phyloP scores from a whole-genome alignment of 2,113 vertebrate species.

The Eclectus roratus region DNA sequence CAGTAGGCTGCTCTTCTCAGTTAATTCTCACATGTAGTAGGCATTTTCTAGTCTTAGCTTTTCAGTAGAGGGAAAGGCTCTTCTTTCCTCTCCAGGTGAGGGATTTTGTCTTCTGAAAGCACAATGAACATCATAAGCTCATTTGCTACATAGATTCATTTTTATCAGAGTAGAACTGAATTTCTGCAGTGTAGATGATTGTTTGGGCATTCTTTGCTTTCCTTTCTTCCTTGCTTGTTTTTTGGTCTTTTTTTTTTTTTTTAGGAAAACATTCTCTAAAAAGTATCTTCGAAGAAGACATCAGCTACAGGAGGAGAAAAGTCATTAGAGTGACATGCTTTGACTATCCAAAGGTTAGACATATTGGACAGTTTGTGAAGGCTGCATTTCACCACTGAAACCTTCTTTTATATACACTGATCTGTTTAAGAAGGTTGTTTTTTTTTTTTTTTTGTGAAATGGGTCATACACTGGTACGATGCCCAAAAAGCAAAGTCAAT shows the following conservation, averaged over 20 bases:
- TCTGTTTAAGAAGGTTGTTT: neutral
- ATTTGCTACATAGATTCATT: neutral
- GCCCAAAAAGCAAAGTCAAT: neutral
- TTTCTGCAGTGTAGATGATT: neutral
- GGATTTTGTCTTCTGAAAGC: neutral
- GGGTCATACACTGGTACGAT: neutral
- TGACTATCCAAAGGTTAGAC: neutral
- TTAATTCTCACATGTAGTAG: neutral
- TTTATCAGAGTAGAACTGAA: neutral
- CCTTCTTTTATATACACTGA: neutral
- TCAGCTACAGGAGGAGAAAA: neutral
- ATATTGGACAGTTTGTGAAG: neutral
- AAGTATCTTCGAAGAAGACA: neutral
- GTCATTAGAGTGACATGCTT: neutral
- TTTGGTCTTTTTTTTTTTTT: neutral
- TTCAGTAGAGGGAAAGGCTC: neutral
- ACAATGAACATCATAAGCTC: neutral
- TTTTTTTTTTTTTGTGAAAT: neutral
- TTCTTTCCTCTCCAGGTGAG: neutral
- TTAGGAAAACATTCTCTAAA: neutral
- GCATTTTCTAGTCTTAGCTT: neutral
- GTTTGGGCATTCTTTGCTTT: neutral
- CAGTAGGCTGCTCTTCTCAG: neutral
- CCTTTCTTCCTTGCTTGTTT: neutral
- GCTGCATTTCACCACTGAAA: neutral